Percentiles rank a stretch among this genome's conserved stretches.
phyloP scores from a whole-genome alignment of 2,888 invertebrate genomes.

The Hesperia comma region DNA sequence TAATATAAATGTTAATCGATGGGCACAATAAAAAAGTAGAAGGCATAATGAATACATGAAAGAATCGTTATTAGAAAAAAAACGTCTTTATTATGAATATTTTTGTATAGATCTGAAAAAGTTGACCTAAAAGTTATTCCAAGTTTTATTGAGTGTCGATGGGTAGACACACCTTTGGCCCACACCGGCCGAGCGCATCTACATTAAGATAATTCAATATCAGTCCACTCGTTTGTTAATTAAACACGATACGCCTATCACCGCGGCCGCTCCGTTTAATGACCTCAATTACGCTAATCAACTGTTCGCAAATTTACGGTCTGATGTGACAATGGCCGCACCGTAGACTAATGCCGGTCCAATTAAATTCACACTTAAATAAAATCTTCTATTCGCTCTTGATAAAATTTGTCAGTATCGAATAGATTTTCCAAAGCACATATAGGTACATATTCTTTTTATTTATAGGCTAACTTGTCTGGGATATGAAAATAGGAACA shows the following conservation, averaged over 20 bases:
- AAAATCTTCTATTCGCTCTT: background rate
- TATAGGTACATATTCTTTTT: too few species aligned
- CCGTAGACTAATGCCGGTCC: constrained; percentile 49
- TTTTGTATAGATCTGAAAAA: background rate
- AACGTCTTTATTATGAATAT: background rate
- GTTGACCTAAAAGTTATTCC: background rate
- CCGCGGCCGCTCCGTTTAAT: constrained; percentile 74
- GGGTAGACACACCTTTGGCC: constrained; percentile 18
- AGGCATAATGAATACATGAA: too few species aligned
- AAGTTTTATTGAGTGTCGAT: background rate
- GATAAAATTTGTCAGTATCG: constrained; percentile 1
- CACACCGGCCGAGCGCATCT: constrained; percentile 51
- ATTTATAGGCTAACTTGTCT: background rate
- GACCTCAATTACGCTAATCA: constrained; percentile 79
- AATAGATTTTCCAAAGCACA: background rate
- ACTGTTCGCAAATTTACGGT: constrained; percentile 72
- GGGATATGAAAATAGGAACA: constrained; percentile 37
- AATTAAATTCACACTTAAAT: constrained; percentile 54
- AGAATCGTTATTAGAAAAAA: too few species aligned
- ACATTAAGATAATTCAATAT: constrained; percentile 75
- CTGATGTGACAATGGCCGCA: constrained; percentile 39
- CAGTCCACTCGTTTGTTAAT: constrained; percentile 79
- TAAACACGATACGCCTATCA: constrained; percentile 77
- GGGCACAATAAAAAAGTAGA: background rate
- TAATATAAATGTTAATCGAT: background rate